Base-by-base conservation (phyloP, 1,140 invertebrate genomes). In the Drosophila sturtevanti region DNA sequence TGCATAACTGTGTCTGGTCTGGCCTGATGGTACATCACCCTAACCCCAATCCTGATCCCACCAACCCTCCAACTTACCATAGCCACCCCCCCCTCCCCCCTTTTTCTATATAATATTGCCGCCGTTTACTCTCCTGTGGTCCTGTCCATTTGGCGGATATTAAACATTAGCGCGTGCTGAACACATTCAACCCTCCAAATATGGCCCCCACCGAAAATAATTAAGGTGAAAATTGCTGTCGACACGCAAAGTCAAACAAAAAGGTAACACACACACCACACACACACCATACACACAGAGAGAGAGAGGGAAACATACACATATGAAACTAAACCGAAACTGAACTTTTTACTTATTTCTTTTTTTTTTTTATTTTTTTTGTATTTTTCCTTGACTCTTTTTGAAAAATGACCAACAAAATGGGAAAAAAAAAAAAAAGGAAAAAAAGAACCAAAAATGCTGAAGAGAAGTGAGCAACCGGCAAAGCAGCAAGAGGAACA, bases 151-250 rank as follows among this genome's bases (percentile, higher is more conserved):
- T 22, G 48, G 60, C 84, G 84, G 84, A 89, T 89, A 89, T 89
- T 89, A 89, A 89, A 89, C 84, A 89, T 89, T 89, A 89, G 84
- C 84, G 79, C 84, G 84, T 87, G 84, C 84, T 89, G 84, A 54
- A 82, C 84, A 86, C 72, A 68, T 65, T 56, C 70, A 63, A 65
- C 16, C 48, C 44, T 51, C 67, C 44, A 54, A 21, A 21, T 16
- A 67, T 41, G 48, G 22, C 51, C 37, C 62, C 68, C 68, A 70
- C 56, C 68, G 80, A 75, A 81, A 89, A 89, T 89, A 89, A 89
- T 89, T 89, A 89, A 89, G 84, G 85, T 84, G 84, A 89, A 89
- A 89, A 89, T 89, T 89, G 84, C 84, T 84, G 84, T 89, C 84
- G 84, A 89, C 84, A 89, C 84, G 84, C 84, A 77, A 89, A 77